Evolutionary conservation across 1,140 invertebrate species (phyloP), one percentile per base, ranked within the genome.

Genomic region (Cydia pomonella): DNA sequence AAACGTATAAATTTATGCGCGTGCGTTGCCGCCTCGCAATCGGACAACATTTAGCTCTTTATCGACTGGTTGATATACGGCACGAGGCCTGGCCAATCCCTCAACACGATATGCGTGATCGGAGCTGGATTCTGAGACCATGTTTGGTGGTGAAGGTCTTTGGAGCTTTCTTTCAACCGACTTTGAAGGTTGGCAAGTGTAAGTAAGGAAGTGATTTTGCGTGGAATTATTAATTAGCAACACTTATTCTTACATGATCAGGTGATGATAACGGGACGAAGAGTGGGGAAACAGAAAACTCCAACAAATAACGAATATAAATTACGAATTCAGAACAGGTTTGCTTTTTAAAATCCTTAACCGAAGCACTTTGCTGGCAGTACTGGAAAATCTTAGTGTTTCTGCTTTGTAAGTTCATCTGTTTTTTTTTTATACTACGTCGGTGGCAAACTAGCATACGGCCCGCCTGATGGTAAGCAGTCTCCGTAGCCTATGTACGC

Each of bases 231-330:
- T 12, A 10, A 41, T 10, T 10, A 10, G 0, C 10, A 41, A 89
- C 86, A 90, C 90, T 92, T 90, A 91, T 85, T 87, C 88, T 90
- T 92, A 90, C 90, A 92, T 92, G 89, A 89, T 91, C 88, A 89
- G 77, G 33, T 91, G 27, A 29, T 92, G 88, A 92, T 91, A 89
- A 92, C 77, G 85, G 84, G 23, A 33, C 33, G 66, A 75, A 76
- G 77, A 77, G 77, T 81, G 83, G 83, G 82, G 84, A 90, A 92
- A 90, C 87, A 87, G 3, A 12, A 38, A 41, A 7, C 10, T 13
- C 38, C 3, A 41, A 13, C 5, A 41, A 1, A 41, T 33, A 33
- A 7, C 29, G 29, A 7, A 33, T 33, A 7, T 33, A 5, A 5
- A 33, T 33, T 33, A n/a, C n/a, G n/a, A n/a, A n/a, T n/a, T n/a